Evolutionary conservation across 2,113 vertebrate species (phyloP), one percentile per base, ranked within the genome.

Genomic region (Turnix velox): DNA sequence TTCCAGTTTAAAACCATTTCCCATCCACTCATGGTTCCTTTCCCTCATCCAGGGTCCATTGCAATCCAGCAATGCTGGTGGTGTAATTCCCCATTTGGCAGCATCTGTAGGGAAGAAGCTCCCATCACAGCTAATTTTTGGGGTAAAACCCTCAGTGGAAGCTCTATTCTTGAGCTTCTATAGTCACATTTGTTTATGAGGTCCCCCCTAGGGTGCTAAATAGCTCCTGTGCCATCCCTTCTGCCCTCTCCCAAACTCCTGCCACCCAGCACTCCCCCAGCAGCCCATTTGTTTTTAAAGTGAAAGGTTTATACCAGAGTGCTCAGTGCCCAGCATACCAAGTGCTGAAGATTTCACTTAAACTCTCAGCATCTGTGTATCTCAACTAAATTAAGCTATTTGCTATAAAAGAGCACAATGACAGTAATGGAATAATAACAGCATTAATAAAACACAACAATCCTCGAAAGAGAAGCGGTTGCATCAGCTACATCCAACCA

Each of bases 341-440:
- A 97, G 71, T 76, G 85, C 94, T 73, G 93, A 95, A 96, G 95
- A 96, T 97, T 96, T 96, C 95, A 97, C 94, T 96, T 97, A 95
- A 96, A 97, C 95, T 94, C 94, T 87, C 94, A 84, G 94, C 96
- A 97, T 97, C 95, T 96, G 93, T 95, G 95, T 96, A 95, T 97
- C 92, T 97, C 95, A 96, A 94, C 95, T 97, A 97, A 96, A 97
- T 96, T 96, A 95, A 94, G 96, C 96, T 94, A 95, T 96, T 97
- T 93, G 93, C 96, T 97, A 96, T 96, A 96, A 97, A 97, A 96
- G 92, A 95, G 93, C 94, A 95, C 97, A 96, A 95, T 96, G 96
- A 96, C 97, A 96, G 97, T 97, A 97, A 97, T 96, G 96, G 97
- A 97, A 96, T 96, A 97, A 97, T 96, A 97, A 96, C 96, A 96